Percentiles rank a stretch among this genome's conserved stretches.
Evolutionary conservation across 2,888 invertebrate species (phyloP).

Genomic region (Sarcophaga rosellei): DNA sequence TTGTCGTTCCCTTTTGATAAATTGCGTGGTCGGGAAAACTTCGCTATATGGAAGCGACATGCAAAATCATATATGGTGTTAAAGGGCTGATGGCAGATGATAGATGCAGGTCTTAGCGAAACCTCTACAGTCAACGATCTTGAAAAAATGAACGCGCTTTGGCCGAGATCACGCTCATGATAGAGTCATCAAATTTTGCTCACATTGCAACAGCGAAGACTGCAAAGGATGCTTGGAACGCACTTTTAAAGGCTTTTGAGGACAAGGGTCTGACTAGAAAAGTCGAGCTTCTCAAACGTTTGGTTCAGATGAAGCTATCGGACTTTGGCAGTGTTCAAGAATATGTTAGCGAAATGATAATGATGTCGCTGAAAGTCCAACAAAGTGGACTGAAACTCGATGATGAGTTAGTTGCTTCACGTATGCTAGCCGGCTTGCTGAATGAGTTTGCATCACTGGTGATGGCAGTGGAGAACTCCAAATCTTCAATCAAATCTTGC

Average conservation of each 20-base stretch:
- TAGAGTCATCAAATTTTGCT: constrained; percentile 67
- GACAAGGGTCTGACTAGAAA: no score
- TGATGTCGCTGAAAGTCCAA: no score
- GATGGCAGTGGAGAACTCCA: constrained; percentile 54
- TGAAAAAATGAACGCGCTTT: constrained; percentile 65
- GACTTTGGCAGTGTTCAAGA: no score
- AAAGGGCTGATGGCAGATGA: constrained; percentile 2
- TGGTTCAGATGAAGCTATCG: constrained; percentile 58
- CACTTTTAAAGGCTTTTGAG: constrained; percentile 57
- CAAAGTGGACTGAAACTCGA: no score
- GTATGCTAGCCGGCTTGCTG: no score
- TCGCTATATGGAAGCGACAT: constrained; percentile 33
- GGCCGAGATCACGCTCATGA: constrained; percentile 68
- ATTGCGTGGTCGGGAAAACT: no score
- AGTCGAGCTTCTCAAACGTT: constrained; percentile 14
- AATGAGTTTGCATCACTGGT: no score
- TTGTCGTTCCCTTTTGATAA: no score
- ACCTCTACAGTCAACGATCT: background rate
- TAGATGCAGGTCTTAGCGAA: background rate
- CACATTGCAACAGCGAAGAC: constrained; percentile 58
- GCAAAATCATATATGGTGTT: background rate
- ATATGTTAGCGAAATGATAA: no score
- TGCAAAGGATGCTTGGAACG: constrained; percentile 67
- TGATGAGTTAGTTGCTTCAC: no score
- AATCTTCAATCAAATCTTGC: background rate